A percentile compares a stretch with the other conserved stretches of the same genome.
Evolutionary conservation across 2,797 vertebrate genomes (phyloP).

Genomic region (Cyclopterus lumpus): DNA sequence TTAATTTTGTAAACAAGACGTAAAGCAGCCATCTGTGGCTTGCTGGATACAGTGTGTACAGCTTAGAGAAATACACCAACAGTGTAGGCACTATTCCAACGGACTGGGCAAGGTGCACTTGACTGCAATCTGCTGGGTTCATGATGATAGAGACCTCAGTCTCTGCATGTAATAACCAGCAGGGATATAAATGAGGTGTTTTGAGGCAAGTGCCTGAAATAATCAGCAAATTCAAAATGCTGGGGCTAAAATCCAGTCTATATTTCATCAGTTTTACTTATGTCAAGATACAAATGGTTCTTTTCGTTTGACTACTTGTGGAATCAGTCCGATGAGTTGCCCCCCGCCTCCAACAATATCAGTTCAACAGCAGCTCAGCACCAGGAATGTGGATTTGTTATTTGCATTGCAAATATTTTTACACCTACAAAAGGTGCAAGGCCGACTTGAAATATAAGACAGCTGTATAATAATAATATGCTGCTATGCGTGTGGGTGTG

Average conservation of each 20-base stretch:
- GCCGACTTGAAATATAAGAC: slow-evolving; percentile 23
- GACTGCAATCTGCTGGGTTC: not conserved
- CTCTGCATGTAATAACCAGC: not conserved
- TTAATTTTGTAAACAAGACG: not conserved
- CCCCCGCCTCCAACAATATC: not conserved
- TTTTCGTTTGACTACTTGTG: not conserved
- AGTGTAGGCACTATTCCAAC: not conserved
- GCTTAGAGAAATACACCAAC: not conserved
- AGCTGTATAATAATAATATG: slow-evolving; percentile 8
- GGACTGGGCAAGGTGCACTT: not conserved
- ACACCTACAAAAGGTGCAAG: slow-evolving; percentile 7
- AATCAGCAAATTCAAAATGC: not conserved
- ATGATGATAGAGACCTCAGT: not conserved
- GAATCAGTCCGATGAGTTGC: not conserved
- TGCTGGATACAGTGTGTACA: not conserved
- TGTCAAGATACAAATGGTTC: not conserved
- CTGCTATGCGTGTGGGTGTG: slow-evolving; percentile 5
- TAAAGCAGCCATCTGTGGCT: not conserved
- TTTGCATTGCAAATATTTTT: slow-evolving; percentile 30
- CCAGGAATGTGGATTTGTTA: slow-evolving; percentile 16
- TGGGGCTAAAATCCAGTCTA: not conserved
- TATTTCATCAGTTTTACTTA: not conserved
- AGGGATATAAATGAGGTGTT: not conserved
- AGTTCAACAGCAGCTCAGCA: not conserved
- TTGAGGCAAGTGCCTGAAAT: not conserved